Conservation (phyloP, 2,888 invertebrate genomes). For the Oegoconia quadripuncta region DNA sequence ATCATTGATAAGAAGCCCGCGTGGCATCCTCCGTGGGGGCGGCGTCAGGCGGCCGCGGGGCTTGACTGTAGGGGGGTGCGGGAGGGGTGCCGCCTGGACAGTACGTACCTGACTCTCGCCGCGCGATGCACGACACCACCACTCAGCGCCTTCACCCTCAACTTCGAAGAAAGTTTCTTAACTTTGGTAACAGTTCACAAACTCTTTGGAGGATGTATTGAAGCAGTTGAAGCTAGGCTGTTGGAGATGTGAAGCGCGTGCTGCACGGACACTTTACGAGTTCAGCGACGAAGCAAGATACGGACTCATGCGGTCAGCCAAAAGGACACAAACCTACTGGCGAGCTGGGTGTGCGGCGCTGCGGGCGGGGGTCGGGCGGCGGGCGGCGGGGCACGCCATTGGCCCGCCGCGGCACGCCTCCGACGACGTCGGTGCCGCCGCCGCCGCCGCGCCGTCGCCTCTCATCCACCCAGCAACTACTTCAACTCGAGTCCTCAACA, state of each 20-base stretch:
- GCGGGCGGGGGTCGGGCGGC: constrained; percentile 54
- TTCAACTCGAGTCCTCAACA: constrained; percentile 37
- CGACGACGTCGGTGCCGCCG: constrained; percentile 53
- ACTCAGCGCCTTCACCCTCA: constrained; percentile 52
- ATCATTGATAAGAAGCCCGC: constrained; percentile 45
- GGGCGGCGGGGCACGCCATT: constrained; percentile 65
- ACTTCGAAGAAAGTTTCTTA: constrained; percentile 51
- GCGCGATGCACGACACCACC: constrained; percentile 49
- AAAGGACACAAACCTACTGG: constrained; percentile 80
- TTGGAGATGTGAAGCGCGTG: constrained; percentile 66
- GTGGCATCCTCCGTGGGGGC: constrained; percentile 37
- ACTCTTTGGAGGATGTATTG: constrained; percentile 42
- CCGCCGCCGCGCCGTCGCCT: constrained; percentile 37
- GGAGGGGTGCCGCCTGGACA: constrained; percentile 34
- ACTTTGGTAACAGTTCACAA: constrained; percentile 53
- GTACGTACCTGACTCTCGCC: constrained; percentile 65
- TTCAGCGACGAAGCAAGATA: constrained; percentile 77
- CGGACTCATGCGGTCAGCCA: constrained; percentile 81
- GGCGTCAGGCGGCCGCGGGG: constrained; percentile 33
- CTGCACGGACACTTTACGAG: constrained; percentile 68
- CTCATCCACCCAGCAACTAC: constrained; percentile 30
- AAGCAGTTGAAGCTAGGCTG: constrained; percentile 59
- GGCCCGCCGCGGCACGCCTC: constrained; percentile 72
- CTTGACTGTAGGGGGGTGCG: constrained; percentile 19
- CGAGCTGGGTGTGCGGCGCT: constrained; percentile 62